Evolutionary conservation across 2,113 vertebrate genomes (phyloP).

Genomic region (Rhegmatorhina hoffmannsi): DNA sequence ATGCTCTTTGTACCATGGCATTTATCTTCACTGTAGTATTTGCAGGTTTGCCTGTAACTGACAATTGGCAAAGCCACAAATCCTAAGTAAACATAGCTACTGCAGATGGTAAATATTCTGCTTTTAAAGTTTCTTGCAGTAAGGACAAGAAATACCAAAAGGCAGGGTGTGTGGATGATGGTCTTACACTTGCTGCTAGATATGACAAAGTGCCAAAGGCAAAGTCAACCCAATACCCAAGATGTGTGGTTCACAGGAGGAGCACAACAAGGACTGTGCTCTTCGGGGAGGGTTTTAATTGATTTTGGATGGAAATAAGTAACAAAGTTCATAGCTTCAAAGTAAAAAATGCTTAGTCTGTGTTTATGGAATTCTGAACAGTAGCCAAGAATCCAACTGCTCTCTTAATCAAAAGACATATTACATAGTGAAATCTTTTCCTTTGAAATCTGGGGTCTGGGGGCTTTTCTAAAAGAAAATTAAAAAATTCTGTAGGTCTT

Average conservation of each 20-base stretch:
- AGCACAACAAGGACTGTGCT: background rate
- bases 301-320: background rate
- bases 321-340: background rate
- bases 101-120: background rate
- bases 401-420: background rate
- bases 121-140: constrained; percentile 12
- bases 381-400: background rate
- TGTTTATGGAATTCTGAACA: background rate
- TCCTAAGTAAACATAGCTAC: background rate
- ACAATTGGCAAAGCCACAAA: constrained; percentile 14
- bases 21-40: constrained; percentile 22
- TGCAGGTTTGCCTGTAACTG: background rate
- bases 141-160: constrained; percentile 5
- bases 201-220: background rate
- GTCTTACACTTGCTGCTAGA: background rate
- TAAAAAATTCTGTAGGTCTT: background rate
- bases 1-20: background rate
- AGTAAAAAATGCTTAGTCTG: background rate
- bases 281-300: background rate
- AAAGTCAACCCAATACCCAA: background rate
- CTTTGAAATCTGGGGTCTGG: background rate
- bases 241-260: background rate
- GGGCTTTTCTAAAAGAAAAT: background rate
- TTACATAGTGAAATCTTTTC: background rate
- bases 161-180: background rate